Evolutionary conservation across 1,140 invertebrate genomes (phyloP).

Genomic region (Calephelis virginiensis): DNA sequence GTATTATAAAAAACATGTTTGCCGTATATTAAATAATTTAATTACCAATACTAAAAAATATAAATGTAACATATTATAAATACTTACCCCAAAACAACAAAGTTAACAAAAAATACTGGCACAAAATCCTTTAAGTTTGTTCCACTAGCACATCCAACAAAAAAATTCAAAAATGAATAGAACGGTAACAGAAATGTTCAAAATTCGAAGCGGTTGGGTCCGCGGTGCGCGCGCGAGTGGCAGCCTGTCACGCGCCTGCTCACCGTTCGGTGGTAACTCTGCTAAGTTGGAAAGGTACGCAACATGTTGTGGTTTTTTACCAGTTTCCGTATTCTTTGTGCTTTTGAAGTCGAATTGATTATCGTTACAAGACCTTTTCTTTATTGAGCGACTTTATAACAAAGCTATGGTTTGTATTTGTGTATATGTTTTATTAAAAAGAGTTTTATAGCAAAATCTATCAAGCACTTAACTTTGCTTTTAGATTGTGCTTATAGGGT

Average conservation of each 20-base stretch:
- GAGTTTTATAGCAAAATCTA: too few relatives aligned
- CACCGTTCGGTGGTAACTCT: conserved; percentile 47
- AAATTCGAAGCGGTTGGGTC: conserved; percentile 58
- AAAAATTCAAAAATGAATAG: conserved; percentile 42
- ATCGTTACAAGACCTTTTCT: neutral
- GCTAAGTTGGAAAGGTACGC: conserved; percentile 46
- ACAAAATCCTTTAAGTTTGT: conserved; percentile 65
- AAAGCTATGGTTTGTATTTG: neutral
- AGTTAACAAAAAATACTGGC: conserved; percentile 47
- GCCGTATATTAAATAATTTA: too few relatives aligned
- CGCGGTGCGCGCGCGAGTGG: conserved; percentile 71
- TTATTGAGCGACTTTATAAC: neutral
- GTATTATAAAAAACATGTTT: too few relatives aligned
- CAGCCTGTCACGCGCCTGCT: conserved; percentile 52
- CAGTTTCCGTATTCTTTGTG: conserved; percentile 20
- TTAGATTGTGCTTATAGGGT: too few relatives aligned
- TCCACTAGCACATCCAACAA: conserved; percentile 51
- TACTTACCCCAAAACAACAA: conserved; percentile 47
- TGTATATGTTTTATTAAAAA: neutral
- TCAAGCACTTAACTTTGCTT: too few relatives aligned
- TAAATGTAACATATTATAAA: neutral
- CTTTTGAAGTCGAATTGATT: conserved; percentile 9
- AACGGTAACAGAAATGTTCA: conserved; percentile 51
- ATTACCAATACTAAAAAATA: too few relatives aligned
- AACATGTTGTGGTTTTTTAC: conserved; percentile 17